These are phyloP conservation scores for Athalia rosae DNA, from an alignment of 2,888 invertebrate genomes.

Conservation along the genomic window DNA sequence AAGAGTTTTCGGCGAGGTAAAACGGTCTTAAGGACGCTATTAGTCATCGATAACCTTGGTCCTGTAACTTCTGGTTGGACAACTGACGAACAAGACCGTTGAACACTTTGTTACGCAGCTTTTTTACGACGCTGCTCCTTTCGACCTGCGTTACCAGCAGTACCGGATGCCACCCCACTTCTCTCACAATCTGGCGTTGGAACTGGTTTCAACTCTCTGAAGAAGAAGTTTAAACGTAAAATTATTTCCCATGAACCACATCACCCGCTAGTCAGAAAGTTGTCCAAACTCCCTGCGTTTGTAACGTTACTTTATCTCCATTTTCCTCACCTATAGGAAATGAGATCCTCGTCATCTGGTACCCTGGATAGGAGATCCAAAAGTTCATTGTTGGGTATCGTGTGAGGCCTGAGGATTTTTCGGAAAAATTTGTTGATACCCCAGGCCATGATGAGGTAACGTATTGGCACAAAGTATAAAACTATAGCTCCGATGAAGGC, in stretches of 20 bases:
- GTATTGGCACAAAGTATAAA: constrained; percentile 91
- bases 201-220: constrained; percentile 82
- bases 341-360: constrained; percentile 94
- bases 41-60: constrained; percentile 55
- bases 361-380: constrained; percentile 95
- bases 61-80: constrained; percentile 65
- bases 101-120: constrained; percentile 77
- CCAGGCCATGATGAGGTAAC: constrained; percentile 94
- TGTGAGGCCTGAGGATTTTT: constrained; percentile 93
- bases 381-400: constrained; percentile 97
- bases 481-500: constrained; percentile 84
- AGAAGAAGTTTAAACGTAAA: constrained; percentile 53
- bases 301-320: constrained; percentile 8
- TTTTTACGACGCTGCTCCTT: constrained; percentile 83
- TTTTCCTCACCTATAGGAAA: constrained; percentile 75
- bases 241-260: background rate
- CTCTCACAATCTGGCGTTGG: constrained; percentile 75
- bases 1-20: constrained; percentile 67
- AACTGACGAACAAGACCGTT: constrained; percentile 59
- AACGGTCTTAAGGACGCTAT: constrained; percentile 67
- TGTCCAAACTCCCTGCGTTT: background rate
- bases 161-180: constrained; percentile 54
- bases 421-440: constrained; percentile 97
- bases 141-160: constrained; percentile 53
- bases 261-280: background rate